Percentiles rank a stretch among this genome's conserved stretches.
These are phyloP conservation scores for Oscheius sp. DNA, from an alignment of 2,888 invertebrate species.

Conservation along the genomic window DNA sequence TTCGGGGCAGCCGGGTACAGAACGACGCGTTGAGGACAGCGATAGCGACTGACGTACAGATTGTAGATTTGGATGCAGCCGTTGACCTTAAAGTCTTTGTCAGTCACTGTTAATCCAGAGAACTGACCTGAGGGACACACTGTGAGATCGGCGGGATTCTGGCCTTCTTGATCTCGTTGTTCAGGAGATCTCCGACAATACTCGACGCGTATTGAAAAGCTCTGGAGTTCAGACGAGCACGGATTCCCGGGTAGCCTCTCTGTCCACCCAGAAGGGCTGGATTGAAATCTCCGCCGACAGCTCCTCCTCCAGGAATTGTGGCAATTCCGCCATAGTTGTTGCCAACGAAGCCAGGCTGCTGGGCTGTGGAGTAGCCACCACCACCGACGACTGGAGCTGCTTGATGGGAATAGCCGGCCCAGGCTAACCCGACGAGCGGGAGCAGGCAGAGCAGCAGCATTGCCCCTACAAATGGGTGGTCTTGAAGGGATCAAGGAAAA, in stretches of 20 bases:
- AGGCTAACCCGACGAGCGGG: slow-evolving; percentile 27
- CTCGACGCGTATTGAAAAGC: slow-evolving; percentile 68
- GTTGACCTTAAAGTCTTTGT: slow-evolving; percentile 54
- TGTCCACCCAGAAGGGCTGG: slow-evolving; percentile 58
- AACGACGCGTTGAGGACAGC: slow-evolving; percentile 68
- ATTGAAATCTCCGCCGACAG: slow-evolving; percentile 56
- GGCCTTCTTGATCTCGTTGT: slow-evolving; percentile 64
- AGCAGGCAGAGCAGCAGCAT: slow-evolving; percentile 26
- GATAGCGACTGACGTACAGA: slow-evolving; percentile 67
- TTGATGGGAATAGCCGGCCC: slow-evolving; percentile 24
- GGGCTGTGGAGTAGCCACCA: slow-evolving; percentile 11
- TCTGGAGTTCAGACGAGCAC: slow-evolving; percentile 66
- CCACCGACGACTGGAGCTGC: background rate
- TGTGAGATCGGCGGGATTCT: slow-evolving; percentile 68
- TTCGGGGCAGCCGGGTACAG: slow-evolving; percentile 70
- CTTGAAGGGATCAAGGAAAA: background rate
- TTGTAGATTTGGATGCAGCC: slow-evolving; percentile 71
- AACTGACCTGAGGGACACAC: slow-evolving; percentile 63
- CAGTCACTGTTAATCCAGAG: background rate
- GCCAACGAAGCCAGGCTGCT: slow-evolving; percentile 1
- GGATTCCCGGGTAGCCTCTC: slow-evolving; percentile 67
- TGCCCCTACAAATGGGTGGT: background rate
- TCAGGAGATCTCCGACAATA: slow-evolving; percentile 61
- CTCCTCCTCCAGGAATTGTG: slow-evolving; percentile 15
- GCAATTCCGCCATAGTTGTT: slow-evolving; percentile 16